A percentile compares a stretch with the other conserved stretches of the same genome.
These are phyloP conservation scores for Trichomalopsis sarcophagae DNA, from an alignment of 1,140 invertebrate genomes.

Conservation along the genomic window DNA sequence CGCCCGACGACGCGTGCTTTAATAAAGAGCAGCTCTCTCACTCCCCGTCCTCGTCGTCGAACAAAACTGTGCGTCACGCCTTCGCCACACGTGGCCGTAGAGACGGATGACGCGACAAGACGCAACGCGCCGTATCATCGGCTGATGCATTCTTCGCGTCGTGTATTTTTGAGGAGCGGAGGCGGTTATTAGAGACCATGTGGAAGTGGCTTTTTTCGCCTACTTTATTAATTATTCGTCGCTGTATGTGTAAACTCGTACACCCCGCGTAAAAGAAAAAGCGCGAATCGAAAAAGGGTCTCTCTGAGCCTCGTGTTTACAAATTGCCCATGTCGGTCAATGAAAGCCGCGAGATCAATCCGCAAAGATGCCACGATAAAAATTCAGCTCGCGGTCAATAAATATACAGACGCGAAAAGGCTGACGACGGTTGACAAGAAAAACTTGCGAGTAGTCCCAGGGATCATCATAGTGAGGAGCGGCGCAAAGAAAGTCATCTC, in stretches of 20 bases:
- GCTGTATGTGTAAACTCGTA: too few species aligned
- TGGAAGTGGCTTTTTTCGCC: not conserved
- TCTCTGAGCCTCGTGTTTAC: not conserved
- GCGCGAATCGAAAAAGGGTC: not conserved
- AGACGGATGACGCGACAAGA: slow-evolving; percentile 20
- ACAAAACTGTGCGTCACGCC: slow-evolving; percentile 29
- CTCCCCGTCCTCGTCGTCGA: not conserved
- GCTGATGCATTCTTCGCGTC: slow-evolving; percentile 9
- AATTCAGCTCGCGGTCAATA: slow-evolving; percentile 15
- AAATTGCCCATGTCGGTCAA: slow-evolving; percentile 28
- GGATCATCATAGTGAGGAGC: slow-evolving; percentile 18
- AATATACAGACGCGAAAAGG: slow-evolving; percentile 19
- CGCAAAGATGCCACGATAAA: slow-evolving; percentile 25
- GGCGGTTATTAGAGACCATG: not conserved
- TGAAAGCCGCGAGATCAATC: not conserved
- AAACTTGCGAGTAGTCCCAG: not conserved
- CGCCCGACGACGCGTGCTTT: slow-evolving; percentile 32
- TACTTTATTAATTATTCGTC: not conserved
- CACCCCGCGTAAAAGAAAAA: too few species aligned
- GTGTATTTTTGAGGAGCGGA: not conserved
- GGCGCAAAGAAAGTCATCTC: slow-evolving; percentile 44
- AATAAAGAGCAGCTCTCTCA: slow-evolving; percentile 23
- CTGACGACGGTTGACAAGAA: not conserved
- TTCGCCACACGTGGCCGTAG: not conserved
- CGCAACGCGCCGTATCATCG: not conserved